Evolutionary conservation across 2,888 invertebrate species (phyloP), one percentile per base, ranked within the genome.

Genomic region (Timandra comae): DNA sequence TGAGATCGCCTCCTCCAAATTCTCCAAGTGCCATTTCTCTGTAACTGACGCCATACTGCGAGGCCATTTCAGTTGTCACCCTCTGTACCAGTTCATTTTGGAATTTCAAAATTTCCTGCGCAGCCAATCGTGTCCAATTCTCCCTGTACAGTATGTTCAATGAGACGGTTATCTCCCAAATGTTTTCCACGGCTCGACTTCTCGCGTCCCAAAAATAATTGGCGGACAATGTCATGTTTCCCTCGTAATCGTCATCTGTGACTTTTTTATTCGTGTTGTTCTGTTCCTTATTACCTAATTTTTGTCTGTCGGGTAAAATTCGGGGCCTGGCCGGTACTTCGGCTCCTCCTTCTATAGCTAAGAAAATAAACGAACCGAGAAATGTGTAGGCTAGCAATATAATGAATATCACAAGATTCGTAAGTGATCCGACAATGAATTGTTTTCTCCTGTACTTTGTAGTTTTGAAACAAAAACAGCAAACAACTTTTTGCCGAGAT

Each of bases 91-190:
- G 87, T 77, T 93, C 92, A 68, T 93, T 91, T 79, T 96, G 95
- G 76, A 95, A 96, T 69, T 92, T 91, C 38, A 89, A 86, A 62
- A 95, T 90, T 65, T 94, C 92, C 57, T 90, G 89, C 28, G 91
- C 91, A 24, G 94, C 94, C 60, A 92, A 86, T 64, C 91, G 87
- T 38, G 95, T 95, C 96, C 96, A 97, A 80, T 96, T 96, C 63
- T 94, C 93, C 68, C 92, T 90, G 71, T 95, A 94, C 47, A 97
- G 88, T 62, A 97, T 94, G 80, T 96, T 96, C 51, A 96, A 80
- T 40, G 91, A 92, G 47, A 93, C 92, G 2, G 96, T 96, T 44
- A 96, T 93, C 70, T 95, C 93, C 96, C 96, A 96, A 63, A 97
- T 94, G 73, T 93, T 94, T 77, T 94, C 94, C 28, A 95, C 94